Evolutionary conservation across 1,140 invertebrate genomes (phyloP).

Genomic region (Trypoxylus dichotomus): DNA sequence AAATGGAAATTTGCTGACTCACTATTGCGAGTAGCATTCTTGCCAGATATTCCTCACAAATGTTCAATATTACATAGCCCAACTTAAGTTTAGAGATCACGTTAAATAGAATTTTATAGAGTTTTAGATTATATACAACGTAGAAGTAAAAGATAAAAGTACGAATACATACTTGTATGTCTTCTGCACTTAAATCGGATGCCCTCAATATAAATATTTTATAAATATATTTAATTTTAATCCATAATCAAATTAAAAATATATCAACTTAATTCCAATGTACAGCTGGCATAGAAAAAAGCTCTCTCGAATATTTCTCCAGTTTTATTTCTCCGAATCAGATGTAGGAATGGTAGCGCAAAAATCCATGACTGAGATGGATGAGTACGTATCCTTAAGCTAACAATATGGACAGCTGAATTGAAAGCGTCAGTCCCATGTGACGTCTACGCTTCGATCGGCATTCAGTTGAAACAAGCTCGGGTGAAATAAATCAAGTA

Average conservation of each 20-base stretch:
- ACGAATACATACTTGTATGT: too few species aligned
- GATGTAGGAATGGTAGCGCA: not conserved
- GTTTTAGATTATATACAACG: too few species aligned
- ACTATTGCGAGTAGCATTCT: too few species aligned
- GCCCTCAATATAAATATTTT: too few species aligned
- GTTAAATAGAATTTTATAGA: too few species aligned
- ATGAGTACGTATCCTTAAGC: constrained; percentile 41
- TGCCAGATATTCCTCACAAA: too few species aligned
- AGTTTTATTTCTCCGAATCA: not conserved
- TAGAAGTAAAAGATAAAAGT: too few species aligned
- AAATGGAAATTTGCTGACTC: too few species aligned
- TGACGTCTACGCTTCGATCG: constrained; percentile 14
- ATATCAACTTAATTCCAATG: not conserved
- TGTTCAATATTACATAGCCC: too few species aligned
- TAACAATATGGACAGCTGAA: constrained; percentile 44
- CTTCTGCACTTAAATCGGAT: too few species aligned
- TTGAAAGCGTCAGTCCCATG: constrained; percentile 37
- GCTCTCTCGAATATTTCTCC: not conserved
- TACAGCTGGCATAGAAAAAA: not conserved
- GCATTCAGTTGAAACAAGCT: constrained; percentile 16
- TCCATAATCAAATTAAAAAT: not conserved
- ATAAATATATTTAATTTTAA: not conserved
- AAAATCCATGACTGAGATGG: constrained; percentile 36
- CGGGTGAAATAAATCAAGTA: constrained; percentile 5
- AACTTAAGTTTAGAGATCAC: too few species aligned